phyloP scores from a whole-genome alignment of 2,113 vertebrate species.

The Orycteropus afer region DNA sequence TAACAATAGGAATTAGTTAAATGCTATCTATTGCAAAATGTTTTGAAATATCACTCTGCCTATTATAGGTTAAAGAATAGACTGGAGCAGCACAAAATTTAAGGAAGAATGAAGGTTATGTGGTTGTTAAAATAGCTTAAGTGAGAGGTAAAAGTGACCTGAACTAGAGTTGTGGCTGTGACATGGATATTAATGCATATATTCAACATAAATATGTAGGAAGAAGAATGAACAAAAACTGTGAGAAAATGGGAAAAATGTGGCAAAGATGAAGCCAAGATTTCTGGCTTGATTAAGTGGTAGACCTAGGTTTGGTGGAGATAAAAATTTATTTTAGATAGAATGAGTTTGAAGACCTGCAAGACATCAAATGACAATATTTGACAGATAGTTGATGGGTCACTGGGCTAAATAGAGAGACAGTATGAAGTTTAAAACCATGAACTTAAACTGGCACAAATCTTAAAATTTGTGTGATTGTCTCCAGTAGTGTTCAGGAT shows the following conservation, averaged over 20 bases:
- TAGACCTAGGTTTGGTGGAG: background rate
- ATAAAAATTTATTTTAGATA: background rate
- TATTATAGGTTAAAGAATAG: background rate
- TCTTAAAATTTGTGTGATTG: background rate
- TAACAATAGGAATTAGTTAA: background rate
- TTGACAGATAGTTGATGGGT: background rate
- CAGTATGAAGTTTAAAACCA: background rate
- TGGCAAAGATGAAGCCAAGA: background rate
- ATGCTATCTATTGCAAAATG: background rate
- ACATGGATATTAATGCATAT: background rate
- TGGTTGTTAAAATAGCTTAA: background rate
- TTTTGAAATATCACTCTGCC: background rate
- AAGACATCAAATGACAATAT: background rate
- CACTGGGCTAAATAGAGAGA: background rate
- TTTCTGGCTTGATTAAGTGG: background rate
- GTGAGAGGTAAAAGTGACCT: background rate
- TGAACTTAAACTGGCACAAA: background rate
- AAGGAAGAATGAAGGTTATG: background rate
- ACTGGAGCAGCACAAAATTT: background rate
- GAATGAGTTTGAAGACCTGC: background rate
- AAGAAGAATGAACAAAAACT: background rate
- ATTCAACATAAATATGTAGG: background rate
- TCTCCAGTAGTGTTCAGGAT: no score
- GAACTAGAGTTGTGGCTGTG: background rate
- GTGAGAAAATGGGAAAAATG: background rate